Conservation (phyloP, 2,113 vertebrate species). For the Rhinopithecus roxellana region DNA sequence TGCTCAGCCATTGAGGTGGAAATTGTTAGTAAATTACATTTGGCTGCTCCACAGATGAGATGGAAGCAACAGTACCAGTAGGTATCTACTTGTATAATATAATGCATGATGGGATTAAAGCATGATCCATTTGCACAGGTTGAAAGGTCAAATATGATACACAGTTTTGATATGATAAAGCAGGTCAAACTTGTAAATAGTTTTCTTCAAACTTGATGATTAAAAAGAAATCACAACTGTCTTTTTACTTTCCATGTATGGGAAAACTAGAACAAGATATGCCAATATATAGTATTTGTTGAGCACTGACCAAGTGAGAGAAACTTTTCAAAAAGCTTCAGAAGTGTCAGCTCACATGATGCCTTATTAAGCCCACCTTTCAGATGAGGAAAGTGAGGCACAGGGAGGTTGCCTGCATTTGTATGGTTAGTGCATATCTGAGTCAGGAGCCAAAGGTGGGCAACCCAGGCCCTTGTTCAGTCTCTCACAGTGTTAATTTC, state of each 20-base stretch:
- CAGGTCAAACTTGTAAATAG: not conserved
- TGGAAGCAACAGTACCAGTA: not conserved
- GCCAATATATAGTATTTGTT: not conserved
- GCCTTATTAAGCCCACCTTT: not conserved
- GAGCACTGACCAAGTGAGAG: not conserved
- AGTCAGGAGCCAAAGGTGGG: not conserved
- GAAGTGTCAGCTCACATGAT: not conserved
- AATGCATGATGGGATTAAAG: not conserved
- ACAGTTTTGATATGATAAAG: not conserved
- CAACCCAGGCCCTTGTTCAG: not conserved
- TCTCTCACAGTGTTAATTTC: not conserved
- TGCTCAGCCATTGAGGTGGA: not conserved
- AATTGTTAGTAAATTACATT: not conserved
- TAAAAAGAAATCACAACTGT: not conserved
- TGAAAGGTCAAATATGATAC: not conserved
- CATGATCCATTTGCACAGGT: not conserved
- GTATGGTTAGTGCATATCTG: not conserved
- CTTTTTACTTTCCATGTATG: not conserved
- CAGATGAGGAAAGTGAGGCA: not conserved
- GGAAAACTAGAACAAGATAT: not conserved
- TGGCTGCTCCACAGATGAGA: not conserved
- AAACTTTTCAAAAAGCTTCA: not conserved
- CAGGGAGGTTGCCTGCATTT: not conserved
- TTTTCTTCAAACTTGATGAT: conserved; percentile 12
- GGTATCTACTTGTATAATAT: not conserved